Conservation (phyloP, 2,888 invertebrate species). For the Hoplodrina blanda region DNA sequence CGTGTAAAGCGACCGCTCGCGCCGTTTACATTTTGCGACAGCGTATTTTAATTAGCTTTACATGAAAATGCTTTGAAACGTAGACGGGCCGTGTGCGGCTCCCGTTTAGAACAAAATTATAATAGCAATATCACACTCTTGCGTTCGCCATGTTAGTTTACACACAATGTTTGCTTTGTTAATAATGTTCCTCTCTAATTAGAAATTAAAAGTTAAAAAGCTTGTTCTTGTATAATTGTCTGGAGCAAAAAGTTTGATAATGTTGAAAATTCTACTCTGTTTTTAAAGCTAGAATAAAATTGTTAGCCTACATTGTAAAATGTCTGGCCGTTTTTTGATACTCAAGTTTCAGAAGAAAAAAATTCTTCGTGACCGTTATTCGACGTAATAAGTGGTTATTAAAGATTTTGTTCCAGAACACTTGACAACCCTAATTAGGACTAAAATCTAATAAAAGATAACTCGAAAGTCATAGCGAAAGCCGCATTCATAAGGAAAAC, state of each 20-base stretch:
- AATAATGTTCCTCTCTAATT: slow-evolving; percentile 71
- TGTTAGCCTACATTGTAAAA: slow-evolving; percentile 24
- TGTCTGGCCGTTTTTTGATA: slow-evolving; percentile 7
- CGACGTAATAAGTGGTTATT: slow-evolving; percentile 72
- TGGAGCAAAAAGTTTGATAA: slow-evolving; percentile 47
- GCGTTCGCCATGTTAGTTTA: slow-evolving; percentile 73
- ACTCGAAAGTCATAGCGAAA: slow-evolving; percentile 83
- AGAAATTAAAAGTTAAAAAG: slow-evolving; percentile 79
- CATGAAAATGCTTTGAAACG: slow-evolving; percentile 89
- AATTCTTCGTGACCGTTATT: slow-evolving; percentile 26
- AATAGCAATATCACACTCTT: slow-evolving; percentile 80
- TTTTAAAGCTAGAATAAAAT: slow-evolving; percentile 30
- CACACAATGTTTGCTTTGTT: slow-evolving; percentile 69
- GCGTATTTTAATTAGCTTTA: slow-evolving; percentile 90
- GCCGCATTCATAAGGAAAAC: slow-evolving; percentile 89
- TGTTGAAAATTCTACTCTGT: slow-evolving; percentile 28
- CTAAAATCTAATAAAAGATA: slow-evolving; percentile 89
- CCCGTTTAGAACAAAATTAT: slow-evolving; percentile 77
- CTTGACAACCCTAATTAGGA: slow-evolving; percentile 87
- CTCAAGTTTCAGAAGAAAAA: slow-evolving; percentile 43
- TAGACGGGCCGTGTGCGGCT: slow-evolving; percentile 73
- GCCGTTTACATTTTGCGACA: slow-evolving; percentile 80
- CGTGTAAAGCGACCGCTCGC: slow-evolving; percentile 74
- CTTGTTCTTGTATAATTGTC: slow-evolving; percentile 69
- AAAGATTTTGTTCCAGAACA: slow-evolving; percentile 82